These are phyloP conservation scores for Acrossocheilus wenchowensis DNA, from an alignment of 2,797 vertebrate species.

Conservation along the genomic window DNA sequence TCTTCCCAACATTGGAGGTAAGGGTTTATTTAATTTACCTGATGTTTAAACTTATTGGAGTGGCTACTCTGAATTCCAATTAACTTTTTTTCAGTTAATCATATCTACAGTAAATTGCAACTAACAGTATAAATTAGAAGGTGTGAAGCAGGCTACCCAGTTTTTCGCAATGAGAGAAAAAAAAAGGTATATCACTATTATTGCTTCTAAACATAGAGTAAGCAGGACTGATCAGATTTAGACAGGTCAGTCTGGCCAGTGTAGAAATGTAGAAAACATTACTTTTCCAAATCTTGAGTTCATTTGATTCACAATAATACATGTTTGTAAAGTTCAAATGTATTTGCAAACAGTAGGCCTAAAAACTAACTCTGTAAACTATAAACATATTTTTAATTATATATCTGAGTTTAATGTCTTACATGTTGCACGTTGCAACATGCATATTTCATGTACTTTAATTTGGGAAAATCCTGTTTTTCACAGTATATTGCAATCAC, in stretches of 20 bases:
- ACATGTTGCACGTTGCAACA: not conserved
- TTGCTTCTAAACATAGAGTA: not conserved
- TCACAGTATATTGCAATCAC: conserved; percentile 1
- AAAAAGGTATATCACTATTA: not conserved
- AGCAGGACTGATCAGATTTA: not conserved
- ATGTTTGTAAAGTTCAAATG: not conserved
- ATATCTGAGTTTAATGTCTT: not conserved
- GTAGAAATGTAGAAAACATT: not conserved
- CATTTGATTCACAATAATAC: not conserved
- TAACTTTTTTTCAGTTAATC: not conserved
- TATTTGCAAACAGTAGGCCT: not conserved
- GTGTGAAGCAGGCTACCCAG: too few species aligned
- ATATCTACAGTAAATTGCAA: not conserved
- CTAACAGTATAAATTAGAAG: not conserved
- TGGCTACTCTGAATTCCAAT: not conserved
- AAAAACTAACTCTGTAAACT: not conserved
- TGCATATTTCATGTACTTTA: not conserved
- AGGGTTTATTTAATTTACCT: not conserved
- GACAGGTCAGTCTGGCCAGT: not conserved
- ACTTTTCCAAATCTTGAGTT: not conserved
- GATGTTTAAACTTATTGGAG: not conserved
- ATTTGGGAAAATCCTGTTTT: conserved; percentile 9
- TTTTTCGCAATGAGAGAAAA: too few species aligned
- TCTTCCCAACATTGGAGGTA: conserved; percentile 24
- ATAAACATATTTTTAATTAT: not conserved